These are phyloP conservation scores for Tyria jacobaeae DNA, from an alignment of 2,888 invertebrate genomes.

Conservation along the genomic window DNA sequence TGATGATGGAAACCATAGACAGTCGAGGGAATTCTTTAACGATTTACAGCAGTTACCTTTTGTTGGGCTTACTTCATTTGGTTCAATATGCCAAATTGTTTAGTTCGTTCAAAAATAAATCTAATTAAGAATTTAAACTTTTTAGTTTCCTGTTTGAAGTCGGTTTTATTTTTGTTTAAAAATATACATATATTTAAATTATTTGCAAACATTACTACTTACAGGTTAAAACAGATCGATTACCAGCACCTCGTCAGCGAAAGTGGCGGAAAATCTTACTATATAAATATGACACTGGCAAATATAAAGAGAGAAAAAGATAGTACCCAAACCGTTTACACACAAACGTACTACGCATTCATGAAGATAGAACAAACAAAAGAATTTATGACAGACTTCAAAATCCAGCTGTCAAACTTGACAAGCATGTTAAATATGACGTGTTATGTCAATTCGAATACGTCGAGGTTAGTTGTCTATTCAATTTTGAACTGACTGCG, in stretches of 20 bases:
- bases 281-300: rapidly evolving
- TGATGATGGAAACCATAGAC: too few species aligned
- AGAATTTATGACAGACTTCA: slow-evolving; percentile 9
- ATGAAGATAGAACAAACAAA: neutral
- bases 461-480: slow-evolving; percentile 7
- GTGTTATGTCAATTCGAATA: slow-evolving; percentile 7
- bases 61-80: too few species aligned
- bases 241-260: slow-evolving; percentile 41
- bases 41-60: too few species aligned
- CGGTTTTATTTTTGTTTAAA: too few species aligned
- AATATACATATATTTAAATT: too few species aligned
- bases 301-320: too few species aligned
- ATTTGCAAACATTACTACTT: slow-evolving; percentile 6
- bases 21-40: too few species aligned
- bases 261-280: neutral
- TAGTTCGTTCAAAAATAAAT: too few species aligned
- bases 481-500: too few species aligned
- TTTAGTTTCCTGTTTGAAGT: too few species aligned
- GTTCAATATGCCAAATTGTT: too few species aligned
- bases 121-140: too few species aligned
- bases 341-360: slow-evolving; percentile 5
- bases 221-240: slow-evolving; percentile 56
- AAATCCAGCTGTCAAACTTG: neutral
- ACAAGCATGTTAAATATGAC: slow-evolving; percentile 7
- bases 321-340: neutral